These are phyloP conservation scores for Aquatica leii DNA, from an alignment of 2,888 invertebrate species.

Conservation along the genomic window DNA sequence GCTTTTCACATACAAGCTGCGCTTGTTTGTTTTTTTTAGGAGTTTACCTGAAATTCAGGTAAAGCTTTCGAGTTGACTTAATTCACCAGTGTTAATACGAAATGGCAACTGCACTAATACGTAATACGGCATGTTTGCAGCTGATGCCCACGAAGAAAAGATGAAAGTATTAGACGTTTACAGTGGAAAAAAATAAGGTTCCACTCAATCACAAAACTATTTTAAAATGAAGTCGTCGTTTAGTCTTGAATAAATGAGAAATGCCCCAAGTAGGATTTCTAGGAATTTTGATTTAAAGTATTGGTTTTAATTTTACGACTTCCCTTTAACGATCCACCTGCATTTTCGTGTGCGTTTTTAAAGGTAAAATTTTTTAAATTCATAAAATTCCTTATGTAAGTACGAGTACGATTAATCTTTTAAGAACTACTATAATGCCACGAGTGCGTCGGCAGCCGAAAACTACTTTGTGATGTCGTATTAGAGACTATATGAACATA, in stretches of 20 bases:
- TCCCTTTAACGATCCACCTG: conserved; percentile 14
- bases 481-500: too few species aligned
- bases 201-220: conserved; percentile 17
- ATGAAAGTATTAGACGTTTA: conserved; percentile 8
- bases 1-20: background rate
- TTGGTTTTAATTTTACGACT: conserved; percentile 36
- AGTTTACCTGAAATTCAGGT: conserved; percentile 20
- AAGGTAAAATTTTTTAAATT: too few species aligned
- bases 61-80: conserved; percentile 11
- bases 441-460: too few species aligned
- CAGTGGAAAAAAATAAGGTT: conserved; percentile 12
- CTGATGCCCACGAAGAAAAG: conserved; percentile 8
- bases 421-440: too few species aligned
- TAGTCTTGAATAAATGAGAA: conserved; percentile 52
- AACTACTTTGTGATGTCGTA: too few species aligned
- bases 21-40: background rate
- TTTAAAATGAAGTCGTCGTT: conserved; percentile 46
- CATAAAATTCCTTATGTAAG: too few species aligned
- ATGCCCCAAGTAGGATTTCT: conserved; percentile 52
- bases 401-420: too few species aligned
- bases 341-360: conserved; percentile 6
- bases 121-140: conserved; percentile 7
- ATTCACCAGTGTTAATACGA: background rate
- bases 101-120: conserved; percentile 8
- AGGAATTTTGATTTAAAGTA: conserved; percentile 48